Evolutionary conservation across 2,888 invertebrate species (phyloP), one percentile per base, ranked within the genome.

Genomic region (Philhelius pedissequus): DNA sequence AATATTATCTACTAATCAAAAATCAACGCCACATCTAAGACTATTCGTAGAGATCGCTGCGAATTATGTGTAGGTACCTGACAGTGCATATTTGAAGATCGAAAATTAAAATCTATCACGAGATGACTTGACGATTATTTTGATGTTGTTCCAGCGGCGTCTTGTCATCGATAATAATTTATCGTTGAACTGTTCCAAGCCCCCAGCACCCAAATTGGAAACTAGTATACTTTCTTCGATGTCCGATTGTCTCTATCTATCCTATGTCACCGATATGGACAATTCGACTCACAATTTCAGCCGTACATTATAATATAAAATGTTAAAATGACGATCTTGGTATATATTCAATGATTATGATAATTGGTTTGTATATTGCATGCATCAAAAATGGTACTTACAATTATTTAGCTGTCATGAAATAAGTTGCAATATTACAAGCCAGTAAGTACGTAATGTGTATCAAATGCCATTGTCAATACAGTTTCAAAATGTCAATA

Each of bases 331-430:
- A 40, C 45, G 20, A 18, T 18, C 54, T 25, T 60, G 76, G 66
- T 76, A 81, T 81, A 71, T 71, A 52, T 45, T 82, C 77, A 58
- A 66, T 58, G 40, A 40, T 64, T 71, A 71, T n/a, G n/a, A n/a
- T n/a, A 68, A 82, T 82, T 73, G 73, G 52, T 62, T 48, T 71
- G n/a, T 43, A 66, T 3, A 13, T 48, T 71, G n/a, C 62, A 66
- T 3, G 20, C 58, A 38, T 50, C 81, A 13, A 52, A 40, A 76
- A 66, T 76, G 76, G 80, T 45, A 81, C 62, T 50, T 52, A 40
- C 76, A 81, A 71, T 50, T 81, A 81, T 66, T 81, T 66, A 76
- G 22, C 40, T 45, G 58, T 43, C 43, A 56, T 66, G 54, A 11
- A 25, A 32, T 54, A 25, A 20, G 25, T 81, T 81, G 71, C 64